phyloP scores from a whole-genome alignment of 2,797 vertebrate genomes.

The Molossus molossus region DNA sequence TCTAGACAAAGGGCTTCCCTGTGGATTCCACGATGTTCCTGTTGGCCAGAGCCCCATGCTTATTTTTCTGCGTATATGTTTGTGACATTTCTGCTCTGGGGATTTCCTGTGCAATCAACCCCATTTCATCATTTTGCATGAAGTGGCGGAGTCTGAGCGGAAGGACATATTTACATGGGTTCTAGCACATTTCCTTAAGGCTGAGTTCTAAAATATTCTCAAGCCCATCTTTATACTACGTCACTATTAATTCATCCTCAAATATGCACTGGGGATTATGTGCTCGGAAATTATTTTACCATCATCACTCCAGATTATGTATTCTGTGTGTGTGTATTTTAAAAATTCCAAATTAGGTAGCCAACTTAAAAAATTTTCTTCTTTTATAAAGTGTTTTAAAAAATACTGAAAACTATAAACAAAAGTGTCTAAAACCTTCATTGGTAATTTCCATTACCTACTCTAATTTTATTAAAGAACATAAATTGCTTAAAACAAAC shows the following conservation, averaged over 20 bases:
- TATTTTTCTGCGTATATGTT: background rate
- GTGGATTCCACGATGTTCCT: background rate
- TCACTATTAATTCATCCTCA: background rate
- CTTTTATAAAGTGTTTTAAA: background rate
- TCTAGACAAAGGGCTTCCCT: background rate
- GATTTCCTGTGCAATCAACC: background rate
- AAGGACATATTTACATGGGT: background rate
- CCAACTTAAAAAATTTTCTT: background rate
- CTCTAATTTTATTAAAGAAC: constrained; percentile 25
- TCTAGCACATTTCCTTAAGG: background rate
- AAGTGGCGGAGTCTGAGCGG: background rate
- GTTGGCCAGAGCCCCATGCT: background rate
- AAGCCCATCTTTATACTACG: background rate
- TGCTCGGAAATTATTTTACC: background rate
- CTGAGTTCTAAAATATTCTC: background rate
- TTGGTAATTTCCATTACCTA: background rate
- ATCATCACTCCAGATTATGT: background rate
- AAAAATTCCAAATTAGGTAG: background rate
- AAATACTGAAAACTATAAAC: background rate
- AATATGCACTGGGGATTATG: background rate
- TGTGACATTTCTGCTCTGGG: constrained; percentile 36
- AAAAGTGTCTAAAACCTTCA: background rate
- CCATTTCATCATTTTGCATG: background rate
- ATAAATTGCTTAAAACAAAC: constrained; percentile 51
- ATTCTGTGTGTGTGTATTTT: background rate